Base-by-base conservation (phyloP, 2,888 invertebrate species). In the Frankliniella fusca region DNA sequence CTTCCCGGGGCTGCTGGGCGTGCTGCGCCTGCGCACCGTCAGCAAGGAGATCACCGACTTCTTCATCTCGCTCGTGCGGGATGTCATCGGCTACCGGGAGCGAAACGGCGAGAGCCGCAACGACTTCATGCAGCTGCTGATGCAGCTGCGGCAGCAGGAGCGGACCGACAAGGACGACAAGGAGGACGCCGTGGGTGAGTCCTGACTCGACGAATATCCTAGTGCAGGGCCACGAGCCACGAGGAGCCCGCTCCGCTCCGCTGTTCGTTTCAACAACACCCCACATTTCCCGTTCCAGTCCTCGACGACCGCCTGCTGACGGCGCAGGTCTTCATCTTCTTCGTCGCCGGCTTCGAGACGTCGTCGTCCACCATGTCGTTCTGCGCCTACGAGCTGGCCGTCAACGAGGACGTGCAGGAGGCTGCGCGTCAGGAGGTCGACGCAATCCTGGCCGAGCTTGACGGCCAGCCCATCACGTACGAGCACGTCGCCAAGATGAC, bases 331-430 rank as follows among this genome's bases (percentile, higher is more conserved):
- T 82, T 86, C 20, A 83, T 86, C 10, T 87, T 87, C 84, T 86
- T 86, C 83, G 81, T 84, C 20, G 87, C 85, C 65, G 87, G 87
- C 10, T 87, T 86, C 81, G 86, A 86, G 83, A 86, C 86, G 12
- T 86, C 87, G 0, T 86, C 87, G 27, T 85, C 85, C 11, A 84
- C 86, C 15, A 83, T 87, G 79, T 84, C 85, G 48, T 86, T 85
- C 81, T 82, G 84, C 11, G 83, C 85, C 1, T 86, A 86, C 83
- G 84, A 85, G 80, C 83, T 87, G 27, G 86, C 86, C 3, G 48
- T 84, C 12, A 85, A 87, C 82, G 85, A 85, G 0, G 84, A 85
- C 20, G 81, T 85, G 3, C 86, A 87, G 82, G 83, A 85, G 65
- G 84, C 82, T 61, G 83, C 86, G 23, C 83, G 85, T 49, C 83